Evolutionary conservation across 2,113 vertebrate species (phyloP).

Genomic region (Nothocercus julius): DNA sequence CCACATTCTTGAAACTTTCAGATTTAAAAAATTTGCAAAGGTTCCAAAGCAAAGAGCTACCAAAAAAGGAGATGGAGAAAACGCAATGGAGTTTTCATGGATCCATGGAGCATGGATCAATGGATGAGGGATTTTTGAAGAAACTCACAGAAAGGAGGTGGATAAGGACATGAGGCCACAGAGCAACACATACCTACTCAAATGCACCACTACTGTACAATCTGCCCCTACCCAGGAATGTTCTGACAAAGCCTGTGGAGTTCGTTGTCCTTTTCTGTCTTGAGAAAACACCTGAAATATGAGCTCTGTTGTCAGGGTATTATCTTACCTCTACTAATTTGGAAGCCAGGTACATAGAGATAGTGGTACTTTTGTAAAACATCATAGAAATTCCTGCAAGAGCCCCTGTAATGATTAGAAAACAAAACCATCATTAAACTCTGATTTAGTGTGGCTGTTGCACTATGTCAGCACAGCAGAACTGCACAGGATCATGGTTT

Average conservation of each 20-base stretch:
- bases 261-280: not conserved
- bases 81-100: no score
- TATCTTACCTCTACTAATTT: constrained; percentile 95
- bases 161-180: not conserved
- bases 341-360: constrained; percentile 98
- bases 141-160: not conserved
- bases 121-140: not conserved
- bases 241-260: not conserved
- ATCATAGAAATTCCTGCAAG: constrained; percentile 97
- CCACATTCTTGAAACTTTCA: constrained; percentile 31
- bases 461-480: not conserved
- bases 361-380: constrained; percentile 99
- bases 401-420: constrained; percentile 84
- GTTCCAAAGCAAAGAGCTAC: not conserved
- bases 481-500: not conserved
- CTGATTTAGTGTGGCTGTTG: not conserved
- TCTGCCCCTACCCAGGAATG: not conserved
- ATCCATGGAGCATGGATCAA: not conserved
- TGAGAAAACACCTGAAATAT: not conserved
- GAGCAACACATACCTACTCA: not conserved
- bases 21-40: constrained; percentile 29
- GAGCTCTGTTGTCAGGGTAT: not conserved
- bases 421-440: constrained; percentile 23
- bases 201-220: not conserved
- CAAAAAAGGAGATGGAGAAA: not conserved